Evolutionary conservation across 2,113 vertebrate genomes (phyloP).

Genomic region (Ictalurus furcatus): DNA sequence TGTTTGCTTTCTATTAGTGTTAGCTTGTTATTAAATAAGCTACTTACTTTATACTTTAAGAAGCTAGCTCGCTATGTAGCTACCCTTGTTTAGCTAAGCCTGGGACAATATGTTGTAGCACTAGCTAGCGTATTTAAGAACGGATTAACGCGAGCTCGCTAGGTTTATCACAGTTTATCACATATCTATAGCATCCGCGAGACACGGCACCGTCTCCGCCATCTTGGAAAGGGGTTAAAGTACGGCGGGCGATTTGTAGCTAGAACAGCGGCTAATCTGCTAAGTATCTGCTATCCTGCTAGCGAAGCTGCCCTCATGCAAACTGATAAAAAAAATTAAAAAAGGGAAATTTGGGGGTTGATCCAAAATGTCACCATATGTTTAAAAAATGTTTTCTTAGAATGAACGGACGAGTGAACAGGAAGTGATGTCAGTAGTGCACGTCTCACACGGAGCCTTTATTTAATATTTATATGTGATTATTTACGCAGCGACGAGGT

Average conservation of each 20-base stretch:
- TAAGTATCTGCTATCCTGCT: not conserved
- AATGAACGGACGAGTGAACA: not conserved
- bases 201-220: not conserved
- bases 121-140: not conserved
- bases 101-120: not conserved
- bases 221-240: not conserved
- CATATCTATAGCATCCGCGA: not conserved
- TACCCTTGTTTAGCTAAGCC: no score
- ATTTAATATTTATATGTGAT: not conserved
- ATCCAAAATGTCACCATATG: not conserved
- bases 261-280: not conserved
- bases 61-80: no score
- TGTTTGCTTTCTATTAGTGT: no score
- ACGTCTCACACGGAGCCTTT: not conserved
- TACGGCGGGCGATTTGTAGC: not conserved
- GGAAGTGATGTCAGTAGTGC: not conserved
- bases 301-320: not conserved
- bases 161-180: not conserved
- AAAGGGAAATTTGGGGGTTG: not conserved
- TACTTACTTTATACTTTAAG: no score
- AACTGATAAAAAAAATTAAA: not conserved
- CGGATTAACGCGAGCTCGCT: not conserved
- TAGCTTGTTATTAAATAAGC: no score
- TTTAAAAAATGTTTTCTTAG: not conserved
- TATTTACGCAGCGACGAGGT: not conserved